A percentile compares a stretch with the other conserved stretches of the same genome.
Evolutionary conservation across 2,113 vertebrate species (phyloP).

Genomic region (Climacteris rufus): DNA sequence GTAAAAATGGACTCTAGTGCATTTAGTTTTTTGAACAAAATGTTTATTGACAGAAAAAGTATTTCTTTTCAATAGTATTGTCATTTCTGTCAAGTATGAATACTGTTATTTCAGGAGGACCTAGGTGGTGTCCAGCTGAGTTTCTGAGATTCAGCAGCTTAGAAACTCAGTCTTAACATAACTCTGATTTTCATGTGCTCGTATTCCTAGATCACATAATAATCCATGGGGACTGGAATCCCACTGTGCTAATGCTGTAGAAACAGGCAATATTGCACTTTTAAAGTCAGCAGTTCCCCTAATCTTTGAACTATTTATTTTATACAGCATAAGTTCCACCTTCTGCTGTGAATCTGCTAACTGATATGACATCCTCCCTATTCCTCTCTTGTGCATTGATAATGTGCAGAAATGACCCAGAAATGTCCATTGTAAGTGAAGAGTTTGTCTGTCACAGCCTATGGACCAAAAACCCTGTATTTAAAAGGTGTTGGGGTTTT

Average conservation of each 20-base stretch:
- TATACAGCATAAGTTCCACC: background rate
- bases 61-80: background rate
- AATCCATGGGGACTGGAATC: background rate
- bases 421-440: background rate
- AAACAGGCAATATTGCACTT: background rate
- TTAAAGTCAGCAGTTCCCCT: background rate
- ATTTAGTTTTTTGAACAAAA: background rate
- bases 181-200: background rate
- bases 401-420: background rate
- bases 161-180: background rate
- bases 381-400: background rate
- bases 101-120: background rate
- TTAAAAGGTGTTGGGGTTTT: background rate
- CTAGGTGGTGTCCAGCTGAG: background rate
- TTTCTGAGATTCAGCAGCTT: background rate
- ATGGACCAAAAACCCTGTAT: background rate
- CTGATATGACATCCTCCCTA: background rate
- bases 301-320: background rate
- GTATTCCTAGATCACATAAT: background rate
- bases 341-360: background rate
- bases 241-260: background rate
- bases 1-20: background rate
- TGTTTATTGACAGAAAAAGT: slow-evolving; percentile 15
- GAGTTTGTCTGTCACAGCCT: background rate
- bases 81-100: background rate